Evolutionary conservation across 1,140 invertebrate genomes (phyloP).

Genomic region (Cephus cinctus): DNA sequence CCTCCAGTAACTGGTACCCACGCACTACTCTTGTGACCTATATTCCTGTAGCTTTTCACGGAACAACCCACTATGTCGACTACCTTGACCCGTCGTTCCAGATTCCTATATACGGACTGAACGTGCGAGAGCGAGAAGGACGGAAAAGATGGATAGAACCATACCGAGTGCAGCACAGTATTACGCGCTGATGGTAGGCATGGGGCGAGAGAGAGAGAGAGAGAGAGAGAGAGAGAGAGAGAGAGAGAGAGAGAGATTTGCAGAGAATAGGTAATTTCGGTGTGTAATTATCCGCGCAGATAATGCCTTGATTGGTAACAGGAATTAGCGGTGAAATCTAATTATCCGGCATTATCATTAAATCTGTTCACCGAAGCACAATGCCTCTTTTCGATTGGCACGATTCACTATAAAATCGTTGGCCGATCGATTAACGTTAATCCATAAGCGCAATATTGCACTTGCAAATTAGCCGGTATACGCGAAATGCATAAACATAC

Average conservation of each 20-base stretch:
- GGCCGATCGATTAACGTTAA: too few relatives aligned
- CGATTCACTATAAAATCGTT: too few relatives aligned
- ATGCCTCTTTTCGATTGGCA: constrained; percentile 34
- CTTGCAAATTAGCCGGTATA: constrained; percentile 11
- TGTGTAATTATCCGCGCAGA: constrained; percentile 44
- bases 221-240: not conserved
- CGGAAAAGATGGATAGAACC: too few relatives aligned
- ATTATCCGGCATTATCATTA: constrained; percentile 48
- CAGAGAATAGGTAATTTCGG: constrained; percentile 43
- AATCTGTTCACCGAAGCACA: constrained; percentile 45
- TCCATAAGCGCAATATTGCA: too few relatives aligned
- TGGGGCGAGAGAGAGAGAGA: not conserved
- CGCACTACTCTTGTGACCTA: too few relatives aligned
- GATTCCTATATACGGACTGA: not conserved
- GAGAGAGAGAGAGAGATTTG: constrained; percentile 31
- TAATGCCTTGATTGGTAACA: constrained; percentile 46
- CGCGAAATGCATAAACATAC: constrained; percentile 18
- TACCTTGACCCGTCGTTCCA: not conserved
- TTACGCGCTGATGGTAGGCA: too few relatives aligned
- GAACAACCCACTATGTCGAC: too few relatives aligned
- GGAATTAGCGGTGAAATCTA: constrained; percentile 45
- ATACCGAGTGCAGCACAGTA: too few relatives aligned
- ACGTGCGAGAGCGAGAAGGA: not conserved
- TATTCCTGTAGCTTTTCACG: too few relatives aligned
- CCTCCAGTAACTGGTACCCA: too few relatives aligned